These are phyloP conservation scores for Plagiodera versicolora DNA, from an alignment of 2,888 invertebrate genomes.

Conservation along the genomic window DNA sequence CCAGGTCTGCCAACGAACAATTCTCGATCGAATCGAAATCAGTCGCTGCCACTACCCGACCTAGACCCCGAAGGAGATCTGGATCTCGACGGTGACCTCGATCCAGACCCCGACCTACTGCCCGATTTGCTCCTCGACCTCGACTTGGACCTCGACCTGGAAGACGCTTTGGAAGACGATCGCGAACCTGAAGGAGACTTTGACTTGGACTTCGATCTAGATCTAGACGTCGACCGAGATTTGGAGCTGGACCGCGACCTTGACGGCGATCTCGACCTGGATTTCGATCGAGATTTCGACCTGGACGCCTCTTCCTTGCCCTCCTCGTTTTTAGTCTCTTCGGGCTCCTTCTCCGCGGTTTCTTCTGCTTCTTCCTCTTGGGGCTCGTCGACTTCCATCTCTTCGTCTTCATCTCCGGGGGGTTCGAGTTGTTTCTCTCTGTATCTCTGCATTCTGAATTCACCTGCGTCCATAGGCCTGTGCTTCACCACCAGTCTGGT, in stretches of 20 bases:
- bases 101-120: conserved; percentile 41
- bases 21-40: no score
- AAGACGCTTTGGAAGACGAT: conserved; percentile 45
- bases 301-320: conserved; percentile 45
- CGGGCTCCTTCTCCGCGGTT: conserved; percentile 58
- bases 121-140: conserved; percentile 30
- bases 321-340: conserved; percentile 56
- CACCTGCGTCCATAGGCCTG: conserved; percentile 79
- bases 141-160: conserved; percentile 32
- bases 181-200: conserved; percentile 44
- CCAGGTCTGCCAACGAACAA: no score
- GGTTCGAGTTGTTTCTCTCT: conserved; percentile 89
- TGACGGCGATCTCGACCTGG: conserved; percentile 51
- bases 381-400: conserved; percentile 56
- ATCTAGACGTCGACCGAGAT: conserved; percentile 49
- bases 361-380: conserved; percentile 63
- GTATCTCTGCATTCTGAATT: conserved; percentile 83
- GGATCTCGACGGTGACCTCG: conserved; percentile 37
- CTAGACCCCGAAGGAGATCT: conserved; percentile 29
- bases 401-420: conserved; percentile 69
- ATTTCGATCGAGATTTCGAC: conserved; percentile 43
- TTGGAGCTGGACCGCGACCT: conserved; percentile 50
- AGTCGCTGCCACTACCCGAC: conserved; percentile 39
- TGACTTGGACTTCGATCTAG: conserved; percentile 48
- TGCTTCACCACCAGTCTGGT: conserved; percentile 89